Base-by-base conservation (phyloP, 2,797 vertebrate genomes). In the Rhinella marina region DNA sequence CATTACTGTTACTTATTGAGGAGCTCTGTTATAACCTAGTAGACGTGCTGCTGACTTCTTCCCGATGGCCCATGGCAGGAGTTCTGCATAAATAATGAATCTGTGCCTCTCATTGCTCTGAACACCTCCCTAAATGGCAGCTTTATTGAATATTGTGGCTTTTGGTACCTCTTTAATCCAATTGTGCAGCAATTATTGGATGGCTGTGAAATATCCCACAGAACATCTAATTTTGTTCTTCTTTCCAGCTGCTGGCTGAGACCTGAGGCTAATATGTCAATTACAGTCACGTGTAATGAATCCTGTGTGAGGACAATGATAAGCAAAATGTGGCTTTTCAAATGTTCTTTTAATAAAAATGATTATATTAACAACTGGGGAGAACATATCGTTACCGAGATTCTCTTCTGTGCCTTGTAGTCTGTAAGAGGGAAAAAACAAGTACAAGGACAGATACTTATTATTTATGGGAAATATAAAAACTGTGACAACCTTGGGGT, bases 101-200 rank as follows among this genome's bases (percentile, higher is more conserved):
- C 78, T 32, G 5, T 50, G 48, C 48, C 70, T 81, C 61, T 86
- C 19, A 76, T 81, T 75, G 17, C 25, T 66, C 77, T 81, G 75
- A 76, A 75, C 75, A 81, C n/a, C 83, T 57, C 48, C 8, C 66
- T 76, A 85, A 88, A 48, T 73, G 50, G 77, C 78, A n/a, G 27
- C 21, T 76, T 27, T 21, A 82, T 82, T 75, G 59, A 48, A 82
- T 77, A 77, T 77, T 86, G 77, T n/a, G 48, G 48, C 56, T 68
- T 54, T 21, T 54, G 25, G 61, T 66, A 77, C 70, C 57, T 82
- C 13, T 23, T 52, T 88, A 85, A 88, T 88, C 23, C 7, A 88
- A 88, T 88, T 85, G n/a, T 79, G 48, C 9, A 76, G 68, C 78
- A 88, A 88, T 88, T 86, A 88, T 75, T 76, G 59, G 66, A 25